Percentiles rank a stretch among this genome's conserved stretches.
These are phyloP conservation scores for Pseudochaenichthys georgianus DNA, from an alignment of 2,797 vertebrate species.

Conservation along the genomic window DNA sequence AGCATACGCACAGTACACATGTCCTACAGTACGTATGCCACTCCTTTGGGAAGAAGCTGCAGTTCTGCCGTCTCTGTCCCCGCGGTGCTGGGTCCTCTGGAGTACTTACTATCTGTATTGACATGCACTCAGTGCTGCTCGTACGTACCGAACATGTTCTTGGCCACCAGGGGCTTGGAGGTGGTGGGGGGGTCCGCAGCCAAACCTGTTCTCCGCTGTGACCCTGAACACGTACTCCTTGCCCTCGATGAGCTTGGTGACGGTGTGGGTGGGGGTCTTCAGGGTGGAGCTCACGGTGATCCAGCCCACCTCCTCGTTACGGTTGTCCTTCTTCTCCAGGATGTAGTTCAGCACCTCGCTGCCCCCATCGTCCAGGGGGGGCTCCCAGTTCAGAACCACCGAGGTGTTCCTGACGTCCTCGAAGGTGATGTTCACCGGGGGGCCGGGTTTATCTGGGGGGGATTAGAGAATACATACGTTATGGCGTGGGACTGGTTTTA, in stretches of 20 bases:
- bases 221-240: constrained; percentile 98
- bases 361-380: constrained; percentile 95
- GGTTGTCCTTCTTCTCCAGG: constrained; percentile 98
- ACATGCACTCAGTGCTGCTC: too few relatives aligned
- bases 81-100: too few relatives aligned
- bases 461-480: neutral
- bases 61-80: too few relatives aligned
- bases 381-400: constrained; percentile 92
- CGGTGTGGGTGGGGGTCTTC: constrained; percentile 90
- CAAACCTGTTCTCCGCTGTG: constrained; percentile 95
- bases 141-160: constrained; percentile 89
- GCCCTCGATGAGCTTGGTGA: constrained; percentile 95
- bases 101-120: too few relatives aligned
- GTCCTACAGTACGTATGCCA: too few relatives aligned
- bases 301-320: constrained; percentile 93
- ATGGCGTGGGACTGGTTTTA: too few relatives aligned
- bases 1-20: too few relatives aligned
- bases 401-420: constrained; percentile 95
- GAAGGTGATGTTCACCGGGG: constrained; percentile 92
- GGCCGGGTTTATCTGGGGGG: constrained; percentile 90
- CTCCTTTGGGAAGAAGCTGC: too few relatives aligned
- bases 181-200: constrained; percentile 89
- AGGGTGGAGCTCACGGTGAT: constrained; percentile 92
- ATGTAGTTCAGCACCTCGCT: constrained; percentile 97
- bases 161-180: constrained; percentile 92